Percentiles rank a stretch among this genome's conserved stretches.
Conservation (phyloP, 2,113 vertebrate species). For the Amphilophus citrinellus region DNA sequence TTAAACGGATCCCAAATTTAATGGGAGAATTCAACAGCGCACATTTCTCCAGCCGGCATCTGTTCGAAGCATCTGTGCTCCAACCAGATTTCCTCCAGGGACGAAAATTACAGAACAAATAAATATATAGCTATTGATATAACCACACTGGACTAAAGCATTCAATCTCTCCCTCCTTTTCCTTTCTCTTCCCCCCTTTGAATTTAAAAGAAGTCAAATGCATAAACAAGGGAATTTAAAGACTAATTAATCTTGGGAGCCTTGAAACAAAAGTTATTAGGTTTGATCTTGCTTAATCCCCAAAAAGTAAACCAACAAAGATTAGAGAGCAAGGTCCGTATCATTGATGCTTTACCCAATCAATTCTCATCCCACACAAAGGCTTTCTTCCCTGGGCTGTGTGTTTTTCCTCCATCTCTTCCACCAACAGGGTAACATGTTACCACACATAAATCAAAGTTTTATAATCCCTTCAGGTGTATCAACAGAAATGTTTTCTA, state of each 20-base stretch:
- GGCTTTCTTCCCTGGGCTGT: not conserved
- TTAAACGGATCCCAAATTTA: slow-evolving; percentile 1
- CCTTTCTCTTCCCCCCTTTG: not conserved
- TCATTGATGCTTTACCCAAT: slow-evolving; percentile 25
- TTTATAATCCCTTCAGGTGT: slow-evolving; percentile 24
- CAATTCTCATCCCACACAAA: slow-evolving; percentile 2
- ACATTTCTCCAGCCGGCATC: slow-evolving; percentile 4
- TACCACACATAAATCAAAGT: slow-evolving; percentile 24
- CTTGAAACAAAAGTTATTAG: not conserved
- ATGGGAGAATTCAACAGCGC: not conserved
- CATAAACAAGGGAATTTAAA: not conserved
- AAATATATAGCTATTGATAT: not conserved
- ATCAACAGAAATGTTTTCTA: not conserved
- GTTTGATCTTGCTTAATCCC: slow-evolving; percentile 9
- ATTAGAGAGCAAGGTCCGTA: slow-evolving; percentile 26
- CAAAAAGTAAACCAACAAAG: not conserved
- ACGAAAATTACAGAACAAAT: not conserved
- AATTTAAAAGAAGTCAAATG: not conserved
- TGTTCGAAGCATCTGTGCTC: slow-evolving; percentile 17
- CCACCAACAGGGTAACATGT: not conserved
- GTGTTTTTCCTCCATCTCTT: not conserved
- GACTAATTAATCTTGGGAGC: not conserved
- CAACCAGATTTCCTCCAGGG: slow-evolving; percentile 2
- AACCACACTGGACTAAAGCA: not conserved
- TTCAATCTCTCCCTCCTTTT: not conserved